These are phyloP conservation scores for Pectinophora gossypiella DNA, from an alignment of 1,140 invertebrate species.

Conservation along the genomic window DNA sequence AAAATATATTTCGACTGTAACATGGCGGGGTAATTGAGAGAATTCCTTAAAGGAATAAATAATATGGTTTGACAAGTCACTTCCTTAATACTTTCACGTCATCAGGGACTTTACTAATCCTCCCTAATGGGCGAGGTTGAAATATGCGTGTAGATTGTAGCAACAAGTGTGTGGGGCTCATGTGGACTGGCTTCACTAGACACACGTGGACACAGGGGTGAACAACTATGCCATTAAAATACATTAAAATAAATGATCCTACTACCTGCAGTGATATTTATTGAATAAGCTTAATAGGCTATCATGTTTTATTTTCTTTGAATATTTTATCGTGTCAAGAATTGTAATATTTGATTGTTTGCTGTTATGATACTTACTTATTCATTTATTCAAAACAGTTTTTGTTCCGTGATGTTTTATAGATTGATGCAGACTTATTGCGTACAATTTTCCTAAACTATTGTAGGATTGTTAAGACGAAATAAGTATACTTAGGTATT, in stretches of 20 bases:
- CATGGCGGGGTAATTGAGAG: no score
- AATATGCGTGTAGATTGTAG: conserved; percentile 42
- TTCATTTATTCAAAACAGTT: no score
- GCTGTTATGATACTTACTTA: no score
- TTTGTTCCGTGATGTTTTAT: no score
- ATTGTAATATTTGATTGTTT: no score
- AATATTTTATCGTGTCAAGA: background rate
- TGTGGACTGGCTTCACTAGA: conserved; percentile 23
- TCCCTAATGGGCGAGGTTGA: conserved; percentile 60
- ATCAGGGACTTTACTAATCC: conserved; percentile 61
- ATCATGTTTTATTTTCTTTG: background rate
- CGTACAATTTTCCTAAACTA: no score
- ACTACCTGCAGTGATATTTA: conserved; percentile 14
- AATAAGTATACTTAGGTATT: no score
- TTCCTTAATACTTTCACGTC: conserved; percentile 48
- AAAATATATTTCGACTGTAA: no score
- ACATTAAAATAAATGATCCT: background rate
- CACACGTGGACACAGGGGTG: conserved; percentile 44
- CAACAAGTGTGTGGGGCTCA: conserved; percentile 26
- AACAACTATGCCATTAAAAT: conserved; percentile 44
- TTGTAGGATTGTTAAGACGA: no score
- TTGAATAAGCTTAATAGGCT: background rate
- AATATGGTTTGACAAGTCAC: conserved; percentile 32
- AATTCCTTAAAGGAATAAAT: background rate
- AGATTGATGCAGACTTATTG: no score